phyloP scores from a whole-genome alignment of 2,797 vertebrate species.

The Petrocephalus sullivani region DNA sequence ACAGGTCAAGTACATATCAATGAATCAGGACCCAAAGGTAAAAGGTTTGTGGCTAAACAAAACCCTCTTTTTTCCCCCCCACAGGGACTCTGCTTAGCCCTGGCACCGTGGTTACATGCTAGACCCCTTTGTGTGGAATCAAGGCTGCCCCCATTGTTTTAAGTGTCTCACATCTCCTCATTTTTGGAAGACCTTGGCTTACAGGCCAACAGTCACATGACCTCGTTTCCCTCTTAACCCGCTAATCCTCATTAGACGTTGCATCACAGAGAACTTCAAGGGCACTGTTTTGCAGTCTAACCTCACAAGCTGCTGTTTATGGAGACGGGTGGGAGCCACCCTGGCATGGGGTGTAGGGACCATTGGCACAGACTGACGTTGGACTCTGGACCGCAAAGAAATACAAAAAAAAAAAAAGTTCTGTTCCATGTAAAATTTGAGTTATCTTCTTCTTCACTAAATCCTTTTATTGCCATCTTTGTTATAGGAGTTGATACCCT shows the following conservation, averaged over 20 bases:
- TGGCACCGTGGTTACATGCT: constrained; percentile 37
- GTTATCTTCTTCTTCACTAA: background rate
- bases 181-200: constrained; percentile 33
- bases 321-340: background rate
- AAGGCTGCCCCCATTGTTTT: background rate
- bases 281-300: background rate
- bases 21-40: background rate
- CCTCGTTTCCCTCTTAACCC: background rate
- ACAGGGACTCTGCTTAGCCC: constrained; percentile 62
- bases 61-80: constrained; percentile 6
- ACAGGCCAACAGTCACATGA: constrained; percentile 34
- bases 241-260: background rate
- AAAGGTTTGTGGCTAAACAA: background rate
- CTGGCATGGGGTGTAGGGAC: background rate
- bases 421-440: constrained; percentile 4
- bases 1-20: background rate
- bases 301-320: background rate
- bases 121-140: background rate
- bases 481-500: background rate
- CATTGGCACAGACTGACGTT: background rate
- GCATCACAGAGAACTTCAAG: background rate
- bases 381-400: background rate
- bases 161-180: background rate
- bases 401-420: background rate
- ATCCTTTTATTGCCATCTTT: background rate